Evolutionary conservation across 2,888 invertebrate species (phyloP).

Genomic region (Polia nebulosa): DNA sequence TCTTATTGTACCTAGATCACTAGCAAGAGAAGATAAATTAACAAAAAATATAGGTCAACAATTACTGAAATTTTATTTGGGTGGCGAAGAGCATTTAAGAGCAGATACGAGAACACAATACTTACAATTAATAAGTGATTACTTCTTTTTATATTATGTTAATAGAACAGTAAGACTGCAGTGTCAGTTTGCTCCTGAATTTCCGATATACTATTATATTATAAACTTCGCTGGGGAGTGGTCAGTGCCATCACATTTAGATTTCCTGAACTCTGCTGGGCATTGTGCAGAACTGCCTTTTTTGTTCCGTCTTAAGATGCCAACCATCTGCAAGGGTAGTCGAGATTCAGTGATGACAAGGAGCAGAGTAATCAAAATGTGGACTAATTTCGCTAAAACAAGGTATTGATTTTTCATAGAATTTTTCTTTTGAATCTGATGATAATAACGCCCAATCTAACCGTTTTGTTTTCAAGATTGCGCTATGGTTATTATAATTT

Average conservation of each 20-base stretch:
- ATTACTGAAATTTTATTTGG: conserved; percentile 83
- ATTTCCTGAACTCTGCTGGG: conserved; percentile 79
- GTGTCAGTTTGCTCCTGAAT: conserved; percentile 76
- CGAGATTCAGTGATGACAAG: conserved; percentile 81
- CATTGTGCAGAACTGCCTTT: conserved; percentile 85
- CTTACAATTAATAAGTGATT: conserved; percentile 84
- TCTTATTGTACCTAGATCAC: conserved; percentile 80
- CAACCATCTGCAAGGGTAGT: conserved; percentile 78
- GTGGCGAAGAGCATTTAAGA: conserved; percentile 76
- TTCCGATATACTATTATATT: conserved; percentile 84
- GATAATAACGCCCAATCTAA: background rate
- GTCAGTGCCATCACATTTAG: conserved; percentile 75
- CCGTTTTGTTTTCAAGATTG: background rate
- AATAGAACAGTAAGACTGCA: conserved; percentile 84
- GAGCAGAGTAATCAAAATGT: conserved; percentile 83
- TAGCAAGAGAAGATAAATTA: conserved; percentile 74
- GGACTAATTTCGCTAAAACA: conserved; percentile 89
- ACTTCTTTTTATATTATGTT: conserved; percentile 84
- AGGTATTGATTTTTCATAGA: conserved; percentile 77
- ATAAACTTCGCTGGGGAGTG: conserved; percentile 83
- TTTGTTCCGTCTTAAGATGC: conserved; percentile 78
- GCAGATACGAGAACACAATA: conserved; percentile 82
- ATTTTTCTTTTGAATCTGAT: background rate
- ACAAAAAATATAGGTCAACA: conserved; percentile 79
- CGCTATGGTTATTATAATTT: background rate